A percentile compares a stretch with the other conserved stretches of the same genome.
Evolutionary conservation across 2,113 vertebrate genomes (phyloP).

Genomic region (Plecotus auritus): DNA sequence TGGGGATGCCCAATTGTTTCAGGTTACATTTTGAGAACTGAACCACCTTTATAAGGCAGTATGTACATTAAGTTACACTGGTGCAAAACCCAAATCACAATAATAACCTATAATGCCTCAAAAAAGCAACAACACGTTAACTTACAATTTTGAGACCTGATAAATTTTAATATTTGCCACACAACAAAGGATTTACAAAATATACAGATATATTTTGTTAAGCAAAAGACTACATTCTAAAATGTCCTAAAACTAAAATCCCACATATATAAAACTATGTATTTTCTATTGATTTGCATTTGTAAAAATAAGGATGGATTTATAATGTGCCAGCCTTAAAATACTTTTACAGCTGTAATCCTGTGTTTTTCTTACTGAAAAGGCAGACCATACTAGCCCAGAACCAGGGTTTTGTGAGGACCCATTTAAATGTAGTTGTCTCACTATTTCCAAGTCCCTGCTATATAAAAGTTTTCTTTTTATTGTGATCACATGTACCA

Average conservation of each 20-base stretch:
- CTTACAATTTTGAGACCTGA: not conserved
- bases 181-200: not conserved
- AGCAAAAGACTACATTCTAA: not conserved
- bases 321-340: not conserved
- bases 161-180: not conserved
- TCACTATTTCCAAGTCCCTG: not conserved
- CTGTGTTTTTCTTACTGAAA: not conserved
- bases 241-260: not conserved
- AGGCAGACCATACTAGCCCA: not conserved
- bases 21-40: not conserved
- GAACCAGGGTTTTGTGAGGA: not conserved
- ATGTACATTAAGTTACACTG: not conserved
- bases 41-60: not conserved
- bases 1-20: not conserved
- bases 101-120: not conserved
- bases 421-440: not conserved
- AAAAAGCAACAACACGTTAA: not conserved
- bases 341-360: not conserved
- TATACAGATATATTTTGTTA: not conserved
- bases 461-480: not conserved
- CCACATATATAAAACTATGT: not conserved
- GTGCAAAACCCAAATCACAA: not conserved
- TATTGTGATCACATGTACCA: not conserved
- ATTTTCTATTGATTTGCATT: constrained; percentile 13
- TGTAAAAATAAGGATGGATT: not conserved